Conservation (phyloP, 2,113 vertebrate genomes). For the Scatophagus argus region DNA sequence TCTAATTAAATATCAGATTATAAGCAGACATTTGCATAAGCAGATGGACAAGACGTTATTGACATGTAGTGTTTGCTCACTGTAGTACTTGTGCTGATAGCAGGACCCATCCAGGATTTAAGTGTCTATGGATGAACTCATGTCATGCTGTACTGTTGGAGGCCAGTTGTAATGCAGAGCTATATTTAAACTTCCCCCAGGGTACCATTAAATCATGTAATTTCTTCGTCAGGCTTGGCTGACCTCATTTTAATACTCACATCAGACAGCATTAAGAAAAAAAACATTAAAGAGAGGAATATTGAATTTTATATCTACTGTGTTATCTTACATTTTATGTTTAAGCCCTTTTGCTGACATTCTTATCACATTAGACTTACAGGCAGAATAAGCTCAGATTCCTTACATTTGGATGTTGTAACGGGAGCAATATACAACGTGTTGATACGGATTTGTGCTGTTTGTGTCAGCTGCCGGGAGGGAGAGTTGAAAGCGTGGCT, state of each 20-base stretch:
- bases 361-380: constrained; percentile 17
- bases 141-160: constrained; percentile 72
- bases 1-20: constrained; percentile 6
- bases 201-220: constrained; percentile 85
- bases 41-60: constrained; percentile 8
- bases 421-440: constrained; percentile 28
- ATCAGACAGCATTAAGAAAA: constrained; percentile 69
- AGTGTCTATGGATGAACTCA: constrained; percentile 74
- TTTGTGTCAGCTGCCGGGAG: constrained; percentile 17
- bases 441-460: constrained; percentile 5
- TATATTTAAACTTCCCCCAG: constrained; percentile 84
- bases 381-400: constrained; percentile 33
- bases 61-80: constrained; percentile 14
- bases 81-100: constrained; percentile 22
- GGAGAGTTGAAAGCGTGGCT: constrained; percentile 35
- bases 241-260: constrained; percentile 82
- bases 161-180: constrained; percentile 72
- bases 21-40: constrained; percentile 14
- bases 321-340: constrained; percentile 46
- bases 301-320: constrained; percentile 55
- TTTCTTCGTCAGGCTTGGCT: constrained; percentile 83
- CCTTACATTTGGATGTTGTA: constrained; percentile 27
- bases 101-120: constrained; percentile 21
- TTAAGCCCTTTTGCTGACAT: constrained; percentile 31
- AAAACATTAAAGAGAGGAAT: constrained; percentile 46